phyloP scores from a whole-genome alignment of 2,888 invertebrate genomes.

The Caenorhabditis plicata region DNA sequence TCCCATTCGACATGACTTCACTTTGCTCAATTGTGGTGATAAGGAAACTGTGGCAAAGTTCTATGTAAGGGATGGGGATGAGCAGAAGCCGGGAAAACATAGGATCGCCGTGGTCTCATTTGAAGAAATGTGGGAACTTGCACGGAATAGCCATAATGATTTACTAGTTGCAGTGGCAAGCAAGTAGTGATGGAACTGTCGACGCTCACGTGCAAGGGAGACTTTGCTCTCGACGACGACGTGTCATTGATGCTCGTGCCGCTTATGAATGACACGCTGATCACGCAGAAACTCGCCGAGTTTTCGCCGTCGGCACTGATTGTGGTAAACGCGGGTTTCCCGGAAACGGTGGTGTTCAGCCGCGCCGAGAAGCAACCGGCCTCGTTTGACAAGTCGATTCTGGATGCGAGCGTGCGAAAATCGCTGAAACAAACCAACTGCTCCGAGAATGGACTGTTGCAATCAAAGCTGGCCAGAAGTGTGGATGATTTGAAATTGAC shows the following conservation, averaged over 20 bases:
- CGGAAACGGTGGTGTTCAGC: constrained; percentile 42
- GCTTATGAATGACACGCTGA: constrained; percentile 13
- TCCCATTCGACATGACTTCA: constrained; percentile 31
- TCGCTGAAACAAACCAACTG: constrained; percentile 22
- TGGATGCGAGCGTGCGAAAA: constrained; percentile 54
- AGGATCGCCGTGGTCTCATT: constrained; percentile 29
- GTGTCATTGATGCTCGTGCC: constrained; percentile 33
- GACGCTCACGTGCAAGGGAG: constrained; percentile 33
- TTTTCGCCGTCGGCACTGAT: constrained; percentile 30
- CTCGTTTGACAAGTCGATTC: constrained; percentile 50
- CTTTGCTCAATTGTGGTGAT: constrained; percentile 33
- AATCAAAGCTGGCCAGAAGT: constrained; percentile 29
- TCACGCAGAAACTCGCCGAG: constrained; percentile 25
- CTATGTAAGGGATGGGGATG: too few relatives aligned
- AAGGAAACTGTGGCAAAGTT: constrained; percentile 25
- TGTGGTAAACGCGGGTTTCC: constrained; percentile 34
- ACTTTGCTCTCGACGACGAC: constrained; percentile 35
- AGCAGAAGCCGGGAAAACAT: too few relatives aligned
- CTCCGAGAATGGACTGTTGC: constrained; percentile 21
- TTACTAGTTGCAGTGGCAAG: constrained; percentile 13
- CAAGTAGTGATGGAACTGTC: constrained; percentile 30
- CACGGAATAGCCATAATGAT: not conserved
- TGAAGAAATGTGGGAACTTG: constrained; percentile 16
- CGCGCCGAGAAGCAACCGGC: constrained; percentile 44
- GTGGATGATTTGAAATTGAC: constrained; percentile 44